Evolutionary conservation across 92 coral and sea anemone species (phyloP), one percentile per base, ranked within the genome.

Genomic region (Phenganax subtilis): DNA sequence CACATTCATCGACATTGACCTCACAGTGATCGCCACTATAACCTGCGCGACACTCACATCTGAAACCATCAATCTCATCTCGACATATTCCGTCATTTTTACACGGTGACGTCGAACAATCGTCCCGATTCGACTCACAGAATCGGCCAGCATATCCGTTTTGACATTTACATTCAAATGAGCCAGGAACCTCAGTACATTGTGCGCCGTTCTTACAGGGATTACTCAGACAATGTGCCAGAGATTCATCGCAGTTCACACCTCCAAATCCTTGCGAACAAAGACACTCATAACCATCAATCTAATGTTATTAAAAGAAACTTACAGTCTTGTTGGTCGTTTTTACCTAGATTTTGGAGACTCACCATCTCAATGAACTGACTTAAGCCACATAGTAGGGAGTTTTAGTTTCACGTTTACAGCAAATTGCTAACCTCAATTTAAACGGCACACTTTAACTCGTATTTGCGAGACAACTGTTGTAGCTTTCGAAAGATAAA

Each of bases 211-310:
- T 92, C 15, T 75, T 63, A 68, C 98, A 93, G 11, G 97, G 97
- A 10, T 85, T 80, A 62, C 91, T 84, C 14, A 70, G 87, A 58
- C 98, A 94, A 58, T 85, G 84, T 10, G 88, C 87, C 3, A 81
- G 75, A 8, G 93, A 86, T 63, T 92, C 89, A 86, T 94, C 97
- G 64, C 98, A 94, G 76, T 87, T 91, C 58, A 73, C 71, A 28
- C 98, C 97, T 15, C 89, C 79, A 84, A 83, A 92, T 37, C 98
- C 97, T 58, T 81, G 78, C 14, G 96, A 92, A 58, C 98, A 94
- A 55, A 94, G 90, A 72, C 98, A 94, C 30, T 85, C 88, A 80
- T 92, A 94, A 7, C 96, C 96, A 55, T 92, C 80, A 27, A 94
- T 89, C 98, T 94, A 61, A 54, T n/a, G n/a, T n/a, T n/a, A n/a